These are phyloP conservation scores for Streblospio benedicti DNA, from an alignment of 1,140 invertebrate genomes.

Conservation along the genomic window DNA sequence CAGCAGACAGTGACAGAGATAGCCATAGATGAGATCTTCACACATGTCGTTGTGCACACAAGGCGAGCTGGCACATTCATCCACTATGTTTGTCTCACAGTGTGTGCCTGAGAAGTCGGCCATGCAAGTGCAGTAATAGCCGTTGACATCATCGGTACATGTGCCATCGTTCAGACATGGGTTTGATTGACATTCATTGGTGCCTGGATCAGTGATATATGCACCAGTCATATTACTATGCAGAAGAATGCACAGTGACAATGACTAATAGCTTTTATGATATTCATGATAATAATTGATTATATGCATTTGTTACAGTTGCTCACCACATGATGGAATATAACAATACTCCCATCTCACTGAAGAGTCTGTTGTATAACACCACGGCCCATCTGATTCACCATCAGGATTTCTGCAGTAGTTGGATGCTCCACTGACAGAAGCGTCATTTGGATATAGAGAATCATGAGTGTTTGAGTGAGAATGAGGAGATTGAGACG, in stretches of 20 bases:
- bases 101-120: constrained; percentile 26
- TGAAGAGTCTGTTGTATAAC: constrained; percentile 73
- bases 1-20: constrained; percentile 31
- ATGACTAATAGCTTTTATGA: no score
- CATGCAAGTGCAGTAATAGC: constrained; percentile 27
- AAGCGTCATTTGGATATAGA: background rate
- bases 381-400: constrained; percentile 74
- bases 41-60: no score
- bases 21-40: constrained; percentile 24
- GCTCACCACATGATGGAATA: constrained; percentile 56
- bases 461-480: background rate
- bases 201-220: constrained; percentile 85
- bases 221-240: no score
- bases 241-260: no score
- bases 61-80: constrained; percentile 28
- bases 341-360: constrained; percentile 84
- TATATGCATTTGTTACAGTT: no score
- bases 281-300: no score
- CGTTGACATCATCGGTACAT: constrained; percentile 36
- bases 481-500: background rate
- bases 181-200: constrained; percentile 58
- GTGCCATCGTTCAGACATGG: constrained; percentile 57
- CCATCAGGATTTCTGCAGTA: constrained; percentile 88
- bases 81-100: constrained; percentile 44
- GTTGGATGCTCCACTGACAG: constrained; percentile 51